phyloP scores from a whole-genome alignment of 2,888 invertebrate species.

The Choristoneura rosaceana region DNA sequence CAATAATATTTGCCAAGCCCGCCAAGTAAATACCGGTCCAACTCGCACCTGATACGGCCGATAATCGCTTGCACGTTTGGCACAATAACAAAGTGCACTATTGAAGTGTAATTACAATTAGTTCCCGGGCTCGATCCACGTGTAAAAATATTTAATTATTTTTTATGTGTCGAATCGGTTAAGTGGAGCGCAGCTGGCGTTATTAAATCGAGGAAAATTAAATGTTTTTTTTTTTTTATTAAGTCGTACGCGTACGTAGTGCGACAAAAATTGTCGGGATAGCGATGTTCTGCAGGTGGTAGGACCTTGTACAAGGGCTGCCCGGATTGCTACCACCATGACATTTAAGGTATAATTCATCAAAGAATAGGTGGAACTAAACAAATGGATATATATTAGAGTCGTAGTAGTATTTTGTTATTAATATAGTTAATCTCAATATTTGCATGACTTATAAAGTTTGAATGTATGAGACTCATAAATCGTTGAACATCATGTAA shows the following conservation, averaged over 20 bases:
- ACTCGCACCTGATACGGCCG: neutral
- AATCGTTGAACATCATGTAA: too few relatives aligned
- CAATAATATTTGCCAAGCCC: slow-evolving; percentile 24
- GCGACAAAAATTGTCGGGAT: neutral
- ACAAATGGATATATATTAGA: too few relatives aligned
- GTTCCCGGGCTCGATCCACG: slow-evolving; percentile 11
- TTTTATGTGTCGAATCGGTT: slow-evolving; percentile 7
- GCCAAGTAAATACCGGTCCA: neutral
- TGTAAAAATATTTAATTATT: slow-evolving; percentile 21
- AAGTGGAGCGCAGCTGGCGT: neutral
- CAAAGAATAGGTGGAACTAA: too few relatives aligned
- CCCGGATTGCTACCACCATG: too few relatives aligned
- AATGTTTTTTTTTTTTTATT: slow-evolving; percentile 4
- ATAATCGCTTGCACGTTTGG: neutral
- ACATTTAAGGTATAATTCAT: too few relatives aligned
- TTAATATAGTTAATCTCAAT: too few relatives aligned
- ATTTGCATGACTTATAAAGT: too few relatives aligned
- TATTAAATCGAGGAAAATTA: neutral
- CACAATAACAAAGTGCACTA: slow-evolving; percentile 10
- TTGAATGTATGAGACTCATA: too few relatives aligned
- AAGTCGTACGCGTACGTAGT: neutral
- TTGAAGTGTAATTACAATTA: slow-evolving; percentile 19
- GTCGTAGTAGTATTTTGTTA: too few relatives aligned
- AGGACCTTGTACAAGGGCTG: too few relatives aligned
- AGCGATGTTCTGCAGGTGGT: neutral